Evolutionary conservation across 1,140 invertebrate genomes (phyloP), one percentile per base, ranked within the genome.

Genomic region (Drosophila bocki): DNA sequence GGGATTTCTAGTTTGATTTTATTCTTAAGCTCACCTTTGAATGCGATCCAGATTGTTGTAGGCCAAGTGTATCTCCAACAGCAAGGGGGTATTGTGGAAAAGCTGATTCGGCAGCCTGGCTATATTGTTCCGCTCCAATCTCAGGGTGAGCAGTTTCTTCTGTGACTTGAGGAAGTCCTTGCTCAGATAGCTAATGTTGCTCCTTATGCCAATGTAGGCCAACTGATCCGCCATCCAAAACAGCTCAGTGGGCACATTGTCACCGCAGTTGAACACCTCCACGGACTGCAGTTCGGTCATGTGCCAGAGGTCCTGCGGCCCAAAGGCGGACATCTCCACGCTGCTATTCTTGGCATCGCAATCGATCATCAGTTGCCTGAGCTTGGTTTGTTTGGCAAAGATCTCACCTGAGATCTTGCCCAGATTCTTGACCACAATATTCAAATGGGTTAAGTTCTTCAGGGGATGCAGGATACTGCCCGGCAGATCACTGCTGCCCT

Each of bases 171-270:
- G 62, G 1, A 90, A 85, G 11, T 90, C 85, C 17, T 69, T 78
- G 57, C 82, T 80, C 8, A 90, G 32, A 9, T 91, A 91, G 26
- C 86, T 90, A 0, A 90, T 91, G 44, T 91, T 91, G 44, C 86
- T 91, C 1, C 71, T 58, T 4, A 90, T 90, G 48, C 82, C 82
- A 0, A 90, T 79, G 37, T 82, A 91, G 11, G 75, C 77, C 12
- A 90, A 61, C 6, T 91, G 61, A 39, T 85, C 78, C 0, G 81
- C 76, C 44, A 82, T 91, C 85, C 86, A 91, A 33, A 90, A 90
- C 9, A 90, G 11, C n/a, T 91, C 82, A 0, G 78, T 76, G 0
- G 85, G 85, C 37, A 90, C 79, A 65, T 85, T 85, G 7, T 91
- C 85, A 0, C 86, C 85, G 15, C 85, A 90, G 8, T 91, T 85